Base-by-base conservation (phyloP, 2,888 invertebrate species). In the Hemistola chrysoprasaria region DNA sequence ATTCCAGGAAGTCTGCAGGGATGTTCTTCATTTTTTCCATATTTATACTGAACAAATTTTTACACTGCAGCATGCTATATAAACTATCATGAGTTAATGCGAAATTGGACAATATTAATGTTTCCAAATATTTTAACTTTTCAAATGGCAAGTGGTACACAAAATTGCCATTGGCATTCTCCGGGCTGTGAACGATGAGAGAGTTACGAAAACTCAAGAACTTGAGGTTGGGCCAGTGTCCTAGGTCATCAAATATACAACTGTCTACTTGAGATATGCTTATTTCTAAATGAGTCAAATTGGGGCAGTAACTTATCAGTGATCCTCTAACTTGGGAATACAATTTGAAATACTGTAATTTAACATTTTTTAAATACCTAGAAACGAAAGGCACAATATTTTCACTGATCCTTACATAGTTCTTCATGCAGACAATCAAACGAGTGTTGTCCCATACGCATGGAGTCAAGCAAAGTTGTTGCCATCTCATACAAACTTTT, bases 11-110 rank as follows among this genome's bases (percentile, higher is more conserved):
- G 49, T 86, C 84, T 37, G 82, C 78, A 4, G 90, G 90, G 48
- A 90, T 90, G 61, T 90, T 90, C 53, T 89, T 90, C 90, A 90
- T 90, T 60, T 90, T 90, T 45, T 90, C 90, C 82, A 90, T 90
- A 50, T 81, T 90, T 61, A 90, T 85, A 69, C 87, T 85, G 56
- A 81, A 79, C 66, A 90, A 78, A 63, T 84, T 71, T 11, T 70
- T 71, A 64, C 90, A 90, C 43, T 81, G 80, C 38, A 89, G 65
- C 90, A 90, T 90, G 43, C 79, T 83, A 47, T 86, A 85, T 21
- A 90, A 65, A 64, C 90, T 90, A 47, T 70, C 71, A 10, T 77
- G 86, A 11, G 89, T 88, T 45, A 90, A 63, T 40, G 87, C 90
- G 76, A 90, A 90, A 57, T 90, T 90, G 3, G 90, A 90, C 28